These are phyloP conservation scores for Allophyes oxyacanthae DNA, from an alignment of 2,888 invertebrate genomes.

Conservation along the genomic window DNA sequence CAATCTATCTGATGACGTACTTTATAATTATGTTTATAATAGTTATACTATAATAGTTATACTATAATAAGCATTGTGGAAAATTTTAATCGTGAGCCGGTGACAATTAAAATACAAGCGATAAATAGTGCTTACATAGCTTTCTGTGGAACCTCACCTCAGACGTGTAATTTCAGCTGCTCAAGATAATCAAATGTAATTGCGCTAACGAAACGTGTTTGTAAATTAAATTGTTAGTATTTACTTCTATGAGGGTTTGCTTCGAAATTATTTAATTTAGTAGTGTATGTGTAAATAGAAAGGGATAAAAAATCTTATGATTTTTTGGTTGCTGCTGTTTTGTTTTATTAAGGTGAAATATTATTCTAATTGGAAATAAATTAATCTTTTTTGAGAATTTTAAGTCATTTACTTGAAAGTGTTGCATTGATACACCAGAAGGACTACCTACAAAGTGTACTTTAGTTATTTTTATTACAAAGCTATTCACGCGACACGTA, in stretches of 20 bases:
- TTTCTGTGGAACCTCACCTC: constrained; percentile 19
- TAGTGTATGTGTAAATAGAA: constrained; percentile 8
- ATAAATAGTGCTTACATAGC: constrained; percentile 3
- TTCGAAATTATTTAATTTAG: constrained; percentile 11
- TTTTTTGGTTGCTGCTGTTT: constrained; percentile 1
- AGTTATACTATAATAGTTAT: too few relatives aligned
- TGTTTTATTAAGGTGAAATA: not conserved
- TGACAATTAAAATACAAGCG: too few relatives aligned
- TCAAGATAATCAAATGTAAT: constrained; percentile 51
- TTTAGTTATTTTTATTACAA: too few relatives aligned
- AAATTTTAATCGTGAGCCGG: too few relatives aligned
- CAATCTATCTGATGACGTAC: too few relatives aligned
- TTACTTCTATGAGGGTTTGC: constrained; percentile 36
- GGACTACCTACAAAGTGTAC: too few relatives aligned
- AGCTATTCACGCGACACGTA: too few relatives aligned
- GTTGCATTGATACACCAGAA: too few relatives aligned
- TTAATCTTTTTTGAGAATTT: too few relatives aligned
- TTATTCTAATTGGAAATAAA: not conserved
- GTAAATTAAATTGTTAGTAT: constrained; percentile 36
- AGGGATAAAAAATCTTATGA: constrained; percentile 1
- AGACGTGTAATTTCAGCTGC: constrained; percentile 41
- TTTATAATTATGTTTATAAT: too few relatives aligned
- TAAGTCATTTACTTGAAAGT: too few relatives aligned
- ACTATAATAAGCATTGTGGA: too few relatives aligned
- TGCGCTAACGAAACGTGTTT: constrained; percentile 42